phyloP scores from a whole-genome alignment of 37 sponge, comb jelly and placozoan genomes.

The Halichondria panicea region DNA sequence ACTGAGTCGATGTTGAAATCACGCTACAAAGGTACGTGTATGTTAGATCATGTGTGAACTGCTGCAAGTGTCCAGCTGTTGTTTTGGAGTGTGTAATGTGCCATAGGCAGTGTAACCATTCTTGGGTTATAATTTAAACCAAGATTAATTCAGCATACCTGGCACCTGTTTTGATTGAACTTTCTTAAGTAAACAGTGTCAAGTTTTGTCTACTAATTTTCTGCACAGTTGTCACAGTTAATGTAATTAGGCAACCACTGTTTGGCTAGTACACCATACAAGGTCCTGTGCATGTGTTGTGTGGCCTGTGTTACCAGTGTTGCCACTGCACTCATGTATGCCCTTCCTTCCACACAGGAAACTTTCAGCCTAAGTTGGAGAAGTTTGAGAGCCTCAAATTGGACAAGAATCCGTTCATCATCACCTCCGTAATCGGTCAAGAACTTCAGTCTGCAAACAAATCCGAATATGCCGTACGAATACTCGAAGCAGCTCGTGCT shows the following conservation, averaged over 20 bases:
- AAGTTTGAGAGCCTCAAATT: slow-evolving; percentile 78
- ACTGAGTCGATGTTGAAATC: slow-evolving; percentile 78
- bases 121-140: not conserved
- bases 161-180: not conserved
- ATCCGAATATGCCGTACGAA: slow-evolving; percentile 58
- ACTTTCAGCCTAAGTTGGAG: slow-evolving; percentile 74
- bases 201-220: too few relatives aligned
- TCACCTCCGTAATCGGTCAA: slow-evolving; percentile 86
- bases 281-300: too few relatives aligned
- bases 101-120: not conserved
- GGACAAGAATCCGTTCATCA: slow-evolving; percentile 87
- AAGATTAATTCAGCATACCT: not conserved
- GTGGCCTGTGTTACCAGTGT: too few relatives aligned
- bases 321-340: too few relatives aligned
- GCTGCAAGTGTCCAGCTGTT: not conserved
- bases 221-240: too few relatives aligned
- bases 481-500: slow-evolving; percentile 78
- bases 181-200: too few relatives aligned
- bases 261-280: too few relatives aligned
- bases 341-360: slow-evolving; percentile 43
- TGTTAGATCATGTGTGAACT: too few relatives aligned
- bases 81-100: not conserved
- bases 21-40: slow-evolving; percentile 69
- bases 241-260: too few relatives aligned
- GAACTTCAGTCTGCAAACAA: slow-evolving; percentile 72